Base-by-base conservation (phyloP, 2,888 invertebrate species). In the Apotomis capreana region DNA sequence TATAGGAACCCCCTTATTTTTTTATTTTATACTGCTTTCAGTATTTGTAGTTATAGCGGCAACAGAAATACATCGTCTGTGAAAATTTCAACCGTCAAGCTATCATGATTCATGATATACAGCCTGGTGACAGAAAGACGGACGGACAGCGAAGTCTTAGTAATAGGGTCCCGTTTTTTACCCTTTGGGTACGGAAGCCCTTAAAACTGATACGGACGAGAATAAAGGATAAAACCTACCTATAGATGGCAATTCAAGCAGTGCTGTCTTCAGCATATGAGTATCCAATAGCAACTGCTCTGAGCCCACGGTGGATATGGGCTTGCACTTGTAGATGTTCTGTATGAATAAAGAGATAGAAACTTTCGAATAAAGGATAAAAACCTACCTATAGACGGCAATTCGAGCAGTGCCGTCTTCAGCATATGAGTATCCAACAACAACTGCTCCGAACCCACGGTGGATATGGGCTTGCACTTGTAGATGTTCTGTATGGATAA, bases 261-360 rank as follows among this genome's bases (percentile, higher is more conserved):
- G 89, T 0, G 98, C 97, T 0, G 99, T 98, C 85, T 98, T 98
- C 59, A 99, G 89, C 94, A 97, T 97, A 86, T 99, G 97, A 0
- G 99, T 98, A 84, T 99, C 99, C 0, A 99, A 88, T 10, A 99
- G 86, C 65, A 99, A 88, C 89, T 99, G 99, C 84, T 99, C 99
- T 0, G 99, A 98, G 0, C 99, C 99, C 1, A 98, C 92, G 0
- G 97, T 96, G 54, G 96, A 96, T 1, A 98, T 95, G 0, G 98
- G 97, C 81, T 98, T 97, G 79, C 98, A 98, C 80, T 97, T 98
- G 87, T 97, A 98, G 6, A 99, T 93, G 76, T 97, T 97, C 76
- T 97, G 97, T n/a, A 98, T 96, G 83, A 98, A 98, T n/a, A n/a
- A n/a, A n/a, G n/a, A n/a, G n/a, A 5, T 9, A 6, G 8, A 5